Base-by-base conservation (phyloP, 1,140 invertebrate species). In the Druon quercuslanigerum region DNA sequence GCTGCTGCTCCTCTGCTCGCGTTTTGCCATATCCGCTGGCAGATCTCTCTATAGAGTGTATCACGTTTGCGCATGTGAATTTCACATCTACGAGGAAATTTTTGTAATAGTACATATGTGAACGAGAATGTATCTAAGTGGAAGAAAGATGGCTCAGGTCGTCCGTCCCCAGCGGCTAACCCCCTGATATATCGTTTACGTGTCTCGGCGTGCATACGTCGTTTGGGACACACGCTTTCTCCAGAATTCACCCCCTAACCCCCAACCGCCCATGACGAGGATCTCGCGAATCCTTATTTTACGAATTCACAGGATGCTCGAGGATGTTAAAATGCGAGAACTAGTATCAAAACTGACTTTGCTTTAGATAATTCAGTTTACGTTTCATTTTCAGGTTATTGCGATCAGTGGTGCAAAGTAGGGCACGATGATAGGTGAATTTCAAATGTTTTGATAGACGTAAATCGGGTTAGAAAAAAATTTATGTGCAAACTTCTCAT, bases 161-260 rank as follows among this genome's bases (percentile, higher is more conserved):
- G 87, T 88, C 84, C 87, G 90, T 91, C 90, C 90, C 90, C 86
- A 90, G 90, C 86, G 90, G 90, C 89, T 90, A 90, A 91, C 90
- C 90, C 89, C 84, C 88, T 91, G 90, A 91, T 91, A 91, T 91
- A 91, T 91, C 90, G 90, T 90, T 91, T 91, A 90, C 89, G 90
- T 91, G 90, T 91, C 88, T 87, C 89, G 86, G 85, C 87, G 87
- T 90, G 89, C 89, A 90, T 90, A 91, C 88, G 87, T 90, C 87
- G 88, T 90, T 91, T 90, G 88, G 87, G 90, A 90, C 90, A 91
- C 87, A 90, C 88, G 87, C 85, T 87, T 86, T 81, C 83, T 82
- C 81, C 82, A 73, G 80, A 71, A 76, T 80, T 79, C 79, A 50
- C 73, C 77, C 73, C 72, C 72, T 20, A 74, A 50, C 79, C 72